These are phyloP conservation scores for Chymomyza costata DNA, from an alignment of 1,140 invertebrate species.

Conservation along the genomic window DNA sequence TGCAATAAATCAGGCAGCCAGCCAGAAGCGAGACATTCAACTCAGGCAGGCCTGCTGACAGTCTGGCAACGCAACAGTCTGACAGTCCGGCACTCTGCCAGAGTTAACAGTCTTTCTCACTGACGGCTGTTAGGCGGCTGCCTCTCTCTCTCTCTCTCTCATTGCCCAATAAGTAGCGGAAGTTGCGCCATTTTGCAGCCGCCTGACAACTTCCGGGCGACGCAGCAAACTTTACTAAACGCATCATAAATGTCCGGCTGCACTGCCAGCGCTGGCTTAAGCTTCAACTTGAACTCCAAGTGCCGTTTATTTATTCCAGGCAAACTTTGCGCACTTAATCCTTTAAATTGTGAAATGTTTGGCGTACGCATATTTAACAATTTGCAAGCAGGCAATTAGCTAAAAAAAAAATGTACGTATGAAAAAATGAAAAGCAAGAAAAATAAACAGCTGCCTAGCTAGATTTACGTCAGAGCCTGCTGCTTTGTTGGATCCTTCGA, in stretches of 20 bases:
- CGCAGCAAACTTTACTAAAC: too few species aligned
- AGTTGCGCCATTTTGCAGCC: constrained; percentile 56
- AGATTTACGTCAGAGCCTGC: too few species aligned
- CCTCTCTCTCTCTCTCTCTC: neutral
- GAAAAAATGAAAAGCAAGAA: too few species aligned
- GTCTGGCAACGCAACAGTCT: too few species aligned
- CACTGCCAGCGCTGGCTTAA: too few species aligned
- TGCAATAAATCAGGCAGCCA: constrained; percentile 64
- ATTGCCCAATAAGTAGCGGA: constrained; percentile 29
- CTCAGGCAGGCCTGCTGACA: too few species aligned
- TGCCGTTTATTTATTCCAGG: constrained; percentile 15
- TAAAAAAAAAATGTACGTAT: constrained; percentile 14
- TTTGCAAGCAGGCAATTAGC: constrained; percentile 34
- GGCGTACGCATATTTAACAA: neutral
- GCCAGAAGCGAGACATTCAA: too few species aligned
- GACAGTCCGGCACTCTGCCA: neutral
- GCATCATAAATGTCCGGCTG: constrained; percentile 41
- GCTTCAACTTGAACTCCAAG: too few species aligned
- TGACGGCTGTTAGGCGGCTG: too few species aligned
- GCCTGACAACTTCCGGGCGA: constrained; percentile 43
- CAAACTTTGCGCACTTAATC: constrained; percentile 22
- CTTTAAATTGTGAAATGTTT: constrained; percentile 43
- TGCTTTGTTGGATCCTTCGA: too few species aligned
- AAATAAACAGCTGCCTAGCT: too few species aligned
- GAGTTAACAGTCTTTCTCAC: too few species aligned